Conservation (phyloP, 2,797 vertebrate species). For the Squalus acanthias region DNA sequence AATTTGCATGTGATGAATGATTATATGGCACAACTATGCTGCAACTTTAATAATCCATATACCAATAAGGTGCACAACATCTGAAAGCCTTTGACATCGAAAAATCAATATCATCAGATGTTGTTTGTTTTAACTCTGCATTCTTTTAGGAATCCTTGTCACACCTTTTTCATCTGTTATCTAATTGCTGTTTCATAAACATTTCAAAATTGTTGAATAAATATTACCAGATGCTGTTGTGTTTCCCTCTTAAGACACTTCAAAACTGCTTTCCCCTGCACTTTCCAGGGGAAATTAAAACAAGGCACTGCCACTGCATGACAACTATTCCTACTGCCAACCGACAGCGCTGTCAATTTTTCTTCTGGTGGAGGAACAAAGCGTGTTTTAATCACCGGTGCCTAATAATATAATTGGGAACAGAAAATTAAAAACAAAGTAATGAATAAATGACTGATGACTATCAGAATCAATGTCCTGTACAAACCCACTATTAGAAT, state of each 20-base stretch:
- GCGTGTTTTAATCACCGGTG: slow-evolving; percentile 49
- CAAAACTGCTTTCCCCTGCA: slow-evolving; percentile 51
- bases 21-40: background rate
- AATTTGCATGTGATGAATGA: slow-evolving; percentile 3
- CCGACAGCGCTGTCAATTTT: slow-evolving; percentile 46
- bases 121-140: slow-evolving; percentile 57
- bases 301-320: slow-evolving; percentile 35
- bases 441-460: slow-evolving; percentile 65
- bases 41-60: background rate
- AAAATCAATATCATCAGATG: slow-evolving; percentile 60
- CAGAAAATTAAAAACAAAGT: slow-evolving; percentile 71
- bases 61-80: background rate
- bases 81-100: slow-evolving; percentile 39
- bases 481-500: background rate
- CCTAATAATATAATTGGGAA: slow-evolving; percentile 54
- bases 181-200: slow-evolving; percentile 53
- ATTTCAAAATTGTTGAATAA: slow-evolving; percentile 54
- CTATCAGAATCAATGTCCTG: slow-evolving; percentile 60
- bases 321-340: slow-evolving; percentile 45
- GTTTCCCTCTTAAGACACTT: slow-evolving; percentile 50
- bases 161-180: slow-evolving; percentile 44
- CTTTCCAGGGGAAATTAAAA: slow-evolving; percentile 47
- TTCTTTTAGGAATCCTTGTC: slow-evolving; percentile 51
- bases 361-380: slow-evolving; percentile 54
- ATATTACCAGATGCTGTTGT: slow-evolving; percentile 56